Conservation (phyloP, 2,113 vertebrate species). For the Peromyscus maniculatus region DNA sequence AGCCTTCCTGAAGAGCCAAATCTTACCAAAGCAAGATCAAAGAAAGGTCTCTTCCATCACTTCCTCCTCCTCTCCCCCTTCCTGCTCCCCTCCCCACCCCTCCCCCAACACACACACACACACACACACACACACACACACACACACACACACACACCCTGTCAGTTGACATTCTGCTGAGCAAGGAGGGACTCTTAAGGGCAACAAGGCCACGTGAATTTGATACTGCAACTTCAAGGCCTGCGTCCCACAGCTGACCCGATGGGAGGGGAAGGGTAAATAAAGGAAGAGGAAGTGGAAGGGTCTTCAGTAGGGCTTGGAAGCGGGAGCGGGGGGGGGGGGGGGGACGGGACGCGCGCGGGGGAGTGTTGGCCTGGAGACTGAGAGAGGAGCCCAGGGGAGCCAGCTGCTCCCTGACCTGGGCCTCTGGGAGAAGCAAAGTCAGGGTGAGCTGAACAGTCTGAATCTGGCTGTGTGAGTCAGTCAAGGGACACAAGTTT, state of each 20-base stretch:
- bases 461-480: not conserved
- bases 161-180: slow-evolving; percentile 47
- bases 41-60: not conserved
- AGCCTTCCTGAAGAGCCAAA: slow-evolving; percentile 55
- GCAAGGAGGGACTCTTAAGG: slow-evolving; percentile 30
- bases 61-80: no score
- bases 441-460: not conserved
- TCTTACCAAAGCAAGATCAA: slow-evolving; percentile 72
- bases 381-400: not conserved
- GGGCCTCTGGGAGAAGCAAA: not conserved
- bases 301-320: not conserved
- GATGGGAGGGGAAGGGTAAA: not conserved
- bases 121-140: slow-evolving; percentile 10
- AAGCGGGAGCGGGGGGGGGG: no score
- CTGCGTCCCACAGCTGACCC: not conserved
- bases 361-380: not conserved
- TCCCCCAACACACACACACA: not conserved
- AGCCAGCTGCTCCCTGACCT: not conserved
- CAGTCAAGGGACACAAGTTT: not conserved
- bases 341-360: no score
- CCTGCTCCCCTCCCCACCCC: not conserved
- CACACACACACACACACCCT: not conserved
- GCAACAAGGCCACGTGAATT: not conserved
- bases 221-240: not conserved
- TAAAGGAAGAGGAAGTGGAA: not conserved